Base-by-base conservation (phyloP, 2,113 vertebrate species). In the Manacus vitellinus region DNA sequence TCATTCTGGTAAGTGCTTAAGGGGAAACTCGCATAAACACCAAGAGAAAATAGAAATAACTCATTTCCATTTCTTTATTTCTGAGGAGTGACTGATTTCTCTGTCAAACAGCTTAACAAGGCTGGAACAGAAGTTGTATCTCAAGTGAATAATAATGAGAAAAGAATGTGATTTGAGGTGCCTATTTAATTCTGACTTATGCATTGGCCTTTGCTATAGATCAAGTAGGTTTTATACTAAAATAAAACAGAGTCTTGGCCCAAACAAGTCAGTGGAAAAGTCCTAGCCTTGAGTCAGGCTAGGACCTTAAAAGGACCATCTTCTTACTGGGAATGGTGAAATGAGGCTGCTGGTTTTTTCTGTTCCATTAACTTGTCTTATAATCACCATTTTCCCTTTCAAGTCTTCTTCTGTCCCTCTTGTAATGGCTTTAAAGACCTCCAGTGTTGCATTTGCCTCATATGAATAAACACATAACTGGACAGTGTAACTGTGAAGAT, bases 51-150 rank as follows among this genome's bases (percentile, higher is more conserved):
- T 52, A 93, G 88, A 90, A 94, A 95, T 88, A 95, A 88, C 44
- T 95, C 24, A 92, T 94, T 96, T 97, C 78, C 85, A 88, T 96
- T 90, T 65, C 61, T 93, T 95, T 94, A 55, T 94, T 96, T 96
- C 85, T 81, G 52, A 82, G 33, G 30, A 94, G 59, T 90, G 90
- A 94, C 85, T 86, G 87, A 96, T 94, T 94, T 97, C 52, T 90
- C 79, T 96, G 92, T 93, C 78, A 96, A 90, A 92, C 78, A 90
- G 24, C 71, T 94, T 92, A 88, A 71, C 63, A 75, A 86, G 76
- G 17, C 78, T 86, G 72, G 59, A 96, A 75, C 33, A 84, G 67
- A 62, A 88, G 13, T 52, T 74, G 55, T 66, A 93, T 35, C 72
- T 94, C 72, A 86, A 90, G 65, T 71, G 90, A 95, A 96, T 95